Conservation (phyloP, 2,113 vertebrate genomes). For the Laticauda colubrina region DNA sequence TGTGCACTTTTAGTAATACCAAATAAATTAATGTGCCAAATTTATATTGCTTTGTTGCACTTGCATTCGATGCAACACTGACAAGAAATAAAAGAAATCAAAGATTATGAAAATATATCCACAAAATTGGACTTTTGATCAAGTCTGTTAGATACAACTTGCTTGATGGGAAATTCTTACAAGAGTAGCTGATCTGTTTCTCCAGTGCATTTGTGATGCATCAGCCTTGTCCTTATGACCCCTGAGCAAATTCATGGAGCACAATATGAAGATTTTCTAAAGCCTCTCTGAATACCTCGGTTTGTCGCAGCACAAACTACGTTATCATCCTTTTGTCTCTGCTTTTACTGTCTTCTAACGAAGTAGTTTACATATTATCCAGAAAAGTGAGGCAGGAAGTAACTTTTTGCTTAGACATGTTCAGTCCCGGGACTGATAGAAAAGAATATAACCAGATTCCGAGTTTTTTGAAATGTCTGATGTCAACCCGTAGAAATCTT, state of each 20-base stretch:
- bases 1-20: constrained; percentile 21
- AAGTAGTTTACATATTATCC: not conserved
- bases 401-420: constrained; percentile 48
- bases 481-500: constrained; percentile 86
- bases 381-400: constrained; percentile 61
- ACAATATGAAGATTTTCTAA: constrained; percentile 59
- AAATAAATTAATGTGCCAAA: constrained; percentile 33
- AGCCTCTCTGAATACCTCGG: constrained; percentile 63
- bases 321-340: constrained; percentile 68
- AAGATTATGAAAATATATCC: constrained; percentile 36
- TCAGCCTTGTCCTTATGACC: constrained; percentile 65
- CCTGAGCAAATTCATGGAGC: constrained; percentile 78
- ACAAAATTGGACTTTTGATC: constrained; percentile 42
- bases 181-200: constrained; percentile 66
- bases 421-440: constrained; percentile 85
- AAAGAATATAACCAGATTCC: constrained; percentile 85
- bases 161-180: constrained; percentile 58
- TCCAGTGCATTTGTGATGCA: constrained; percentile 56
- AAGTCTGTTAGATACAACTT: constrained; percentile 48
- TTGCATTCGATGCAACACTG: constrained; percentile 39
- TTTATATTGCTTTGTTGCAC: constrained; percentile 56
- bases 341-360: constrained; percentile 64
- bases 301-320: constrained; percentile 74
- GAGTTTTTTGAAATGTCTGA: constrained; percentile 86
- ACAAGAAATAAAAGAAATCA: constrained; percentile 41